Base-by-base conservation (phyloP, 2,888 invertebrate species). In the Calliopum simillimum region DNA sequence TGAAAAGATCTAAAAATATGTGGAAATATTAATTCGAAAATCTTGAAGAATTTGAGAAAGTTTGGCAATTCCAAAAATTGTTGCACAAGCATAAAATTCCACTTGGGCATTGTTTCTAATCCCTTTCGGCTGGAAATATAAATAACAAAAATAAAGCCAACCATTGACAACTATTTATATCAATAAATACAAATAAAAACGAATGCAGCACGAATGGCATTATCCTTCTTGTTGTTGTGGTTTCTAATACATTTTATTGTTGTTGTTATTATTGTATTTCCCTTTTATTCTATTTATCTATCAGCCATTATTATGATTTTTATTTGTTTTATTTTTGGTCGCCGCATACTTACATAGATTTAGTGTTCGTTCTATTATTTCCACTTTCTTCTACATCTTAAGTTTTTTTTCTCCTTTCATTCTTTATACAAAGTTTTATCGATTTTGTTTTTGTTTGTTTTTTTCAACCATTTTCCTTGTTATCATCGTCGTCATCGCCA, bases 81-180 rank as follows among this genome's bases (percentile, higher is more conserved):
- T 33, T 5, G 4, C 33, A 33, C 8, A 0, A 33, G 33, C n/a
- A n/a, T n/a, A 33, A 5, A 33, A 8, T 33, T 33, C 33, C 8
- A 33, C 33, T 33, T 33, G 33, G 33, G 33, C 33, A 33, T 8
- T 33, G n/a, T 33, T 5, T 33, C 33, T 33, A 33, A 33, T 8
- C 33, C 33, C 33, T 6, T 8, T 33, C 33, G 8, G 33, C 1
- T 8, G 33, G 1, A 33, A 33, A 33, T 33, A 3, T 0, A 8
- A 33, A 8, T 33, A 8, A 33, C 2, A 33, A 8, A 33, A 33
- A 33, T 8, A 33, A 33, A 2, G 1, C 12, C 44, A 23, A 5
- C 6, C 44, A 62, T 46, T 62, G 46, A 62, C 61, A 62, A 62
- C 44, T 62, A 61, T 61, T 61, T 46, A 62, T 47, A 62, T 46